Conservation (phyloP, 2,113 vertebrate species). For the Grammomys dolichurus region DNA sequence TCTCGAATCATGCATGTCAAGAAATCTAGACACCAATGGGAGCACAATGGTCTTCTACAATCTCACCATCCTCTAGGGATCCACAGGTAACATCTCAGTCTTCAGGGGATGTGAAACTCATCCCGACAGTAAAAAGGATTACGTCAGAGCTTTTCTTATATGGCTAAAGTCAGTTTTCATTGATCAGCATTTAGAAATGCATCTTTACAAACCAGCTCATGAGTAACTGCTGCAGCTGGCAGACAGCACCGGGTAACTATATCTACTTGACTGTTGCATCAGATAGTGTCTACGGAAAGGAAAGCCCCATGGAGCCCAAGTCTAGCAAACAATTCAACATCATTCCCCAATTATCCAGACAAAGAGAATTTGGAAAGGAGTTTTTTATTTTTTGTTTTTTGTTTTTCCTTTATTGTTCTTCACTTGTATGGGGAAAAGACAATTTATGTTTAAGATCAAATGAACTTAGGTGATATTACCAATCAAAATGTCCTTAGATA, state of each 20-base stretch:
- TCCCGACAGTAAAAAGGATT: conserved; percentile 25
- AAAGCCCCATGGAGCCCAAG: background rate
- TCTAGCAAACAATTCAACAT: background rate
- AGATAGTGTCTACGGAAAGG: background rate
- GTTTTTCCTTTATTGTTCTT: background rate
- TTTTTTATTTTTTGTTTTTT: background rate
- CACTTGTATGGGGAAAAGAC: background rate
- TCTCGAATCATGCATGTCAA: conserved; percentile 62
- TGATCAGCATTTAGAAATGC: conserved; percentile 19
- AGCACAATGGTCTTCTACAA: conserved; percentile 26
- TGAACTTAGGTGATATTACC: background rate
- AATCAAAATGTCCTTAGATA: background rate
- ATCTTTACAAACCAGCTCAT: background rate
- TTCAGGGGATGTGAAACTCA: conserved; percentile 21
- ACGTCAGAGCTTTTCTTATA: background rate
- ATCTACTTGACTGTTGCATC: background rate
- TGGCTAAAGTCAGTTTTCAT: background rate
- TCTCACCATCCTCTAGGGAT: background rate
- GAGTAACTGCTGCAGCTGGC: background rate
- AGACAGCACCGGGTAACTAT: background rate
- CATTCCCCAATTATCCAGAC: background rate
- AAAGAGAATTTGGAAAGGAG: background rate
- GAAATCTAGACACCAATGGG: conserved; percentile 42
- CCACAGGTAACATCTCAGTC: background rate
- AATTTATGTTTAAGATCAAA: background rate